Conservation (phyloP, 2,113 vertebrate species). For the Sphyrna mokarran region DNA sequence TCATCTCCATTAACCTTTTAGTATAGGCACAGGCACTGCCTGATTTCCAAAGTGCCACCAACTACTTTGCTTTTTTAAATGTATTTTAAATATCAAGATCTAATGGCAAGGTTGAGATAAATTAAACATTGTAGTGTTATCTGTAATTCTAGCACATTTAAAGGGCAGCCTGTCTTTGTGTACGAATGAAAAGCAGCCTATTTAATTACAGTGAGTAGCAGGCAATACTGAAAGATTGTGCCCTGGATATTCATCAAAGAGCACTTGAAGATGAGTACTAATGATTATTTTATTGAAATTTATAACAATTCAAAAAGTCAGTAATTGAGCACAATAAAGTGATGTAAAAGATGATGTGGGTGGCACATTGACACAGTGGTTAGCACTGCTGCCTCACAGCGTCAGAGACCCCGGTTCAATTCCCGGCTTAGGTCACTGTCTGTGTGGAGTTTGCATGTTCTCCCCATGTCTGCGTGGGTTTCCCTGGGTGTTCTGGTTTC, state of each 20-base stretch:
- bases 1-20: not conserved
- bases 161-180: not conserved
- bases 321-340: not conserved
- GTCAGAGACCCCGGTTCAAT: too few species aligned
- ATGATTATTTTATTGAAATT: not conserved
- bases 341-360: not conserved
- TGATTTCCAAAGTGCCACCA: not conserved
- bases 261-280: not conserved
- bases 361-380: too few species aligned
- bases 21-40: not conserved
- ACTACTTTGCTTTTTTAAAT: not conserved
- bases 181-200: not conserved
- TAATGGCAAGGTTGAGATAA: not conserved
- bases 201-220: not conserved
- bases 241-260: constrained; percentile 15
- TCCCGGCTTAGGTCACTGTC: too few species aligned
- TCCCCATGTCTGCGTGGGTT: too few species aligned
- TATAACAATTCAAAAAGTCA: not conserved
- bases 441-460: too few species aligned
- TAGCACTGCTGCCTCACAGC: too few species aligned
- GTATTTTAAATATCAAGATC: constrained; percentile 3
- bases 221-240: not conserved
- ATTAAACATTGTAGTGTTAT: not conserved
- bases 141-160: constrained; percentile 8
- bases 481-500: too few species aligned